Base-by-base conservation (phyloP, 2,888 invertebrate genomes). In the Brassicogethes aeneus region DNA sequence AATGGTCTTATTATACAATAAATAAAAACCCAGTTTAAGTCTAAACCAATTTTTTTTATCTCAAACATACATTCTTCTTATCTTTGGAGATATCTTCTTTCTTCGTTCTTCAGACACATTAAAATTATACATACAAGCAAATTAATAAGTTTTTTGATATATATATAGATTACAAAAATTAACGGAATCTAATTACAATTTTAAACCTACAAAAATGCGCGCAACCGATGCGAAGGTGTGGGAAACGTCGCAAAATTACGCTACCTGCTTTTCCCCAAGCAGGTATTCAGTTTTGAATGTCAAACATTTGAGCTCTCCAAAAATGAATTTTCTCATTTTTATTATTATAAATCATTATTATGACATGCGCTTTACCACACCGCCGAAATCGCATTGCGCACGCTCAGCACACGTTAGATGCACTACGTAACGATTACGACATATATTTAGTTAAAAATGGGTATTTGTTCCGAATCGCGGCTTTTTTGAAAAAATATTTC, bases 11-110 rank as follows among this genome's bases (percentile, higher is more conserved):
- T 23, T 23, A 23, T 10, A 23, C 33, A 41, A 44, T 45, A 58
- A 55, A 55, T 52, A 56, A 58, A 59, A 50, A 47, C 50, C 53
- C 44, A 42, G 51, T 44, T 47, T 44, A n/a, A 45, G 51, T 58
- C 56, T 53, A 53, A 50, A 53, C 53, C 52, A 53, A 46, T 41
- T 51, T 51, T 54, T 53, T 57, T 59, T 57, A 55, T 54, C 46
- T 52, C 51, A 49, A 55, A 52, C 49, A 52, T 62, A 61, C 61
- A 62, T 52, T 61, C 61, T 62, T 62, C 61, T 57, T 44, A 38
- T 37, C 40, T 37, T 35, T 37, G 33, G 43, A 37, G 39, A 34
- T 30, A 45, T 51, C 52, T 53, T 56, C 52, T 46, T 51, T 50
- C 49, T 47, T 51, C 49, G 42, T 42, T 37, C n/a, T 34, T 34